phyloP scores from a whole-genome alignment of 92 coral and sea anemone species.

The Hydrozoanthus gracilis region DNA sequence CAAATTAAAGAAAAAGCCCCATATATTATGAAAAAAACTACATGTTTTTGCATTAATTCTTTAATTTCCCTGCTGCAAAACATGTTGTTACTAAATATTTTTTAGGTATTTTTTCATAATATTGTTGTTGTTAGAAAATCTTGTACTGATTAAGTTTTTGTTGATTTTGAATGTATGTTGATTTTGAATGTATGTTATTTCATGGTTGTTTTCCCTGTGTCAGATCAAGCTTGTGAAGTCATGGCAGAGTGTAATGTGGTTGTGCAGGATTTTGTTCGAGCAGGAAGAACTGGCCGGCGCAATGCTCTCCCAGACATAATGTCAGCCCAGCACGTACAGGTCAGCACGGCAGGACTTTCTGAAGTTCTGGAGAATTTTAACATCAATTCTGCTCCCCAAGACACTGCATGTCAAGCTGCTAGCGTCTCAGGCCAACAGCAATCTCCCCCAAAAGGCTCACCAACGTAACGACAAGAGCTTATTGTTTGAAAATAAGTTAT shows the following conservation, averaged over 20 bases:
- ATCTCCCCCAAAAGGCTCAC: conserved; percentile 16
- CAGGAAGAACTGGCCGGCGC: conserved; percentile 87
- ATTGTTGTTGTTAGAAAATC: too few species aligned
- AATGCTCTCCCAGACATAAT: conserved; percentile 90
- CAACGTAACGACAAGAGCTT: not conserved
- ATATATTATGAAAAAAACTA: too few species aligned
- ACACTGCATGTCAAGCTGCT: conserved; percentile 23
- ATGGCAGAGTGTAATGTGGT: conserved; percentile 84
- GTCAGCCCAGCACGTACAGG: conserved; percentile 67
- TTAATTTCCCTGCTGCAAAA: too few species aligned
- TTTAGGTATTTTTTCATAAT: too few species aligned
- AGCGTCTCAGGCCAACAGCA: conserved; percentile 9
- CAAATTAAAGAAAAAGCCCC: too few species aligned
- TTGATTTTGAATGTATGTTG: too few species aligned
- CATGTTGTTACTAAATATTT: too few species aligned
- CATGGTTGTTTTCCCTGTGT: too few species aligned
- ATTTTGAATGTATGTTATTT: too few species aligned
- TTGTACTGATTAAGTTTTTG: too few species aligned
- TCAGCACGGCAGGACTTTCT: conserved; percentile 81
- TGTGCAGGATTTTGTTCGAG: conserved; percentile 75
- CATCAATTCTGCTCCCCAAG: conserved; percentile 63
- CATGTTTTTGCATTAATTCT: too few species aligned
- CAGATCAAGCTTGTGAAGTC: not conserved
- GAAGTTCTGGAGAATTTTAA: conserved; percentile 74
- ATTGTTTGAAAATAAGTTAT: too few species aligned